Base-by-base conservation (phyloP, 2,113 vertebrate genomes). In the Erythrolamprus reginae region DNA sequence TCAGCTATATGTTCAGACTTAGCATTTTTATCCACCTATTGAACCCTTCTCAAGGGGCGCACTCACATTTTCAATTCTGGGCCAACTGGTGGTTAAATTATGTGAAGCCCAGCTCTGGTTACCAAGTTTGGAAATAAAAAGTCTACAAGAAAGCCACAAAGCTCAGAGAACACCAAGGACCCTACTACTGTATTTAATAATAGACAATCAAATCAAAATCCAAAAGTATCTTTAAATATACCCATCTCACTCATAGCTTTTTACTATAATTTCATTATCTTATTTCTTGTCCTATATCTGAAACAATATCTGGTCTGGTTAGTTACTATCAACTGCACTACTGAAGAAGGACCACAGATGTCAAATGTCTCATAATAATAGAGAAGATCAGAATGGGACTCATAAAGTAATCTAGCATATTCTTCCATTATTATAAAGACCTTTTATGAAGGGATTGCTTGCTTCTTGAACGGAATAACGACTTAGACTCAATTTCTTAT, bases 401-500 rank as follows among this genome's bases (percentile, higher is more conserved):
- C 70, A 83, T 28, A 56, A 10, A 51, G 90, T 90, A 91, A 93
- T 94, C 90, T 93, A 93, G 56, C 65, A 92, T 77, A 85, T 91
- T 93, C 90, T 92, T 21, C 92, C 92, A 83, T 88, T 95, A 92
- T 92, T 87, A 56, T 83, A 92, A 92, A 53, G 89, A 70, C 92
- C 90, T 4, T 0, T 83, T 92, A 93, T 92, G 86, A 84, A 88
- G 84, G 70, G 86, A 93, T 94, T 96, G 92, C 26, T 95, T 92
- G 87, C 70, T 55, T 93, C 89, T 88, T 55, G 53, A 53, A 92
- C 91, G 0, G 48, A 58, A 51, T 21, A 86, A 85, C 53, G 89
- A 94, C 42, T 86, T 92, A 93, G 94, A 92, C 52, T 93, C 94
- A 93, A 89, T 92, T 94, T 88, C 87, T 86, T 88, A 86, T 90